A percentile compares a stretch with the other conserved stretches of the same genome.
Conservation (phyloP, 2,797 vertebrate species). For the Oophaga sylvatica region DNA sequence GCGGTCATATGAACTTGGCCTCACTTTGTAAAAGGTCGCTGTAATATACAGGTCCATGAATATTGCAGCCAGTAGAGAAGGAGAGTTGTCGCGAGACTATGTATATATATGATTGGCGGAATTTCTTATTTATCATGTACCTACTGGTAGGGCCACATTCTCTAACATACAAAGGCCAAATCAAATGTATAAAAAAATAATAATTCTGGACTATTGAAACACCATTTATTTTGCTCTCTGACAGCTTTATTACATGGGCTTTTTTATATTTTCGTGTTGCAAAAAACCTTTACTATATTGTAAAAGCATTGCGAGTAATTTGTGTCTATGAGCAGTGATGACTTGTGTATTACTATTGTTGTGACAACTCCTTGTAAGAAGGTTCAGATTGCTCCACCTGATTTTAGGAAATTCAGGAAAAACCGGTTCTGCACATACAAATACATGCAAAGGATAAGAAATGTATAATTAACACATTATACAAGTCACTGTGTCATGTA, state of each 20-base stretch:
- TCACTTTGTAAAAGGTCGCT: too few species aligned
- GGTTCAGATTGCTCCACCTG: conserved; percentile 23
- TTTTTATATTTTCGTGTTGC: background rate
- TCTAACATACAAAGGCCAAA: background rate
- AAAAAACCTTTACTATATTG: background rate
- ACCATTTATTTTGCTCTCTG: background rate
- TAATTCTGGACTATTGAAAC: background rate
- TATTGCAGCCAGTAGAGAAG: too few species aligned
- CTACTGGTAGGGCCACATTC: background rate
- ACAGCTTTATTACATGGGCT: background rate
- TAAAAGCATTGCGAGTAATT: background rate
- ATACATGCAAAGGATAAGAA: too few species aligned
- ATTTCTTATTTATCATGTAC: too few species aligned
- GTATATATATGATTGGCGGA: too few species aligned
- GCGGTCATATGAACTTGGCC: too few species aligned
- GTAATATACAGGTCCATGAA: too few species aligned
- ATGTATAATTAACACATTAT: background rate
- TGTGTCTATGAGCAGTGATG: background rate
- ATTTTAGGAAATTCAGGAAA: conserved; percentile 19
- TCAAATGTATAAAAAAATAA: background rate
- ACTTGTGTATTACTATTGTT: background rate
- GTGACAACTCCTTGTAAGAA: background rate
- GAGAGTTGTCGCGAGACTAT: too few species aligned
- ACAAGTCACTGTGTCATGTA: background rate
- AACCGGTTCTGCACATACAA: background rate